phyloP scores from a whole-genome alignment of 2,888 invertebrate genomes.

The Metellina segmentata region DNA sequence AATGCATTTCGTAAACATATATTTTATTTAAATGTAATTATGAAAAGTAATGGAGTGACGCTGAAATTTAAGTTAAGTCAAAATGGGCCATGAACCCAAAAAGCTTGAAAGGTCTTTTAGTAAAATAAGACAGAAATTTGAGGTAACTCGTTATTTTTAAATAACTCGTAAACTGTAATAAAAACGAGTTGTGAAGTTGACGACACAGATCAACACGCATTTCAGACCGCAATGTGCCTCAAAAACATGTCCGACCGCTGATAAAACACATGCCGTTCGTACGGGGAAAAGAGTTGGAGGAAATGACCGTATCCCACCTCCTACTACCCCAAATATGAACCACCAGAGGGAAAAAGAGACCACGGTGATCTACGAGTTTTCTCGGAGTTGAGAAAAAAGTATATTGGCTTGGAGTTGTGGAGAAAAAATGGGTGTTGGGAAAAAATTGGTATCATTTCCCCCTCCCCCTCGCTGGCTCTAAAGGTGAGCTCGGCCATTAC shows the following conservation, averaged over 20 bases:
- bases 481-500: not conserved
- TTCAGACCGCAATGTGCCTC: not conserved
- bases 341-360: not conserved
- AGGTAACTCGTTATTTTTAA: not conserved
- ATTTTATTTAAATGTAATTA: too few relatives aligned
- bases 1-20: too few relatives aligned
- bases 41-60: too few relatives aligned
- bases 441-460: not conserved
- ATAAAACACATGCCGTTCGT: not conserved
- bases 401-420: not conserved
- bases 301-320: not conserved
- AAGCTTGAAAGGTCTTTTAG: not conserved
- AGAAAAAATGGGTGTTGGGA: not conserved
- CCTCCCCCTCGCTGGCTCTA: not conserved
- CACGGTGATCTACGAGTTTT: not conserved
- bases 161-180: not conserved
- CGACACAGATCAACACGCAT: not conserved
- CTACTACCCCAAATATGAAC: not conserved
- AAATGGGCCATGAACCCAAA: too few relatives aligned
- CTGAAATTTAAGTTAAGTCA: too few relatives aligned
- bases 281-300: not conserved
- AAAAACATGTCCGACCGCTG: not conserved
- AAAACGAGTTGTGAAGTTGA: not conserved
- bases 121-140: not conserved
- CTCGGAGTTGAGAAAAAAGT: not conserved